Evolutionary conservation across 2,113 vertebrate genomes (phyloP).

Genomic region (Callipepla californica): DNA sequence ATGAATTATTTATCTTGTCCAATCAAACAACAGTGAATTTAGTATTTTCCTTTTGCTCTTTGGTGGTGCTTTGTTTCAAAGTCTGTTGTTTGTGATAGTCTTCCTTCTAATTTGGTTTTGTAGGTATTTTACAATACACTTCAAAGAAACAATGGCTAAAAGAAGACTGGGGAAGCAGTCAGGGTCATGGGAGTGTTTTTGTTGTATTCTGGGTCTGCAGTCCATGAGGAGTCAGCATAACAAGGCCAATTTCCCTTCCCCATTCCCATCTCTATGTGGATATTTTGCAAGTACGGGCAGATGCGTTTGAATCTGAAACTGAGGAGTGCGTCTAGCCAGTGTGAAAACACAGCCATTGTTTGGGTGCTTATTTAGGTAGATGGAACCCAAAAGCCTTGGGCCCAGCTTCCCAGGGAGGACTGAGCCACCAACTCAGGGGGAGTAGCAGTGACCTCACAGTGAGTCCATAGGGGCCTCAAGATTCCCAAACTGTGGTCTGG

Average conservation of each 20-base stretch:
- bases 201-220: background rate
- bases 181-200: background rate
- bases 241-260: background rate
- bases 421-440: background rate
- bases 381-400: background rate
- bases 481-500: background rate
- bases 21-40: constrained; percentile 3
- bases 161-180: background rate
- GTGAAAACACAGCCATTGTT: background rate
- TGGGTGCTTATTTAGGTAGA: background rate
- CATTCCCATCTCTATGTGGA: rapidly evolving
- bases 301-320: background rate
- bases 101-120: background rate
- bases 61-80: constrained; percentile 32
- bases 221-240: background rate
- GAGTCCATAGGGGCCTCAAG: background rate
- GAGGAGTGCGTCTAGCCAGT: background rate
- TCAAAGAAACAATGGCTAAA: background rate
- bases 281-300: background rate
- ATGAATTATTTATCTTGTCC: constrained; percentile 66
- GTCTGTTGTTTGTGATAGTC: background rate
- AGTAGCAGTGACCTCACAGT: background rate
- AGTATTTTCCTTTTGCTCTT: background rate
- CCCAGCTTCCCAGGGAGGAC: background rate
- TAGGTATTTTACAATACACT: background rate